These are phyloP conservation scores for Falcaria lacertinaria DNA, from an alignment of 2,888 invertebrate species.

Conservation along the genomic window DNA sequence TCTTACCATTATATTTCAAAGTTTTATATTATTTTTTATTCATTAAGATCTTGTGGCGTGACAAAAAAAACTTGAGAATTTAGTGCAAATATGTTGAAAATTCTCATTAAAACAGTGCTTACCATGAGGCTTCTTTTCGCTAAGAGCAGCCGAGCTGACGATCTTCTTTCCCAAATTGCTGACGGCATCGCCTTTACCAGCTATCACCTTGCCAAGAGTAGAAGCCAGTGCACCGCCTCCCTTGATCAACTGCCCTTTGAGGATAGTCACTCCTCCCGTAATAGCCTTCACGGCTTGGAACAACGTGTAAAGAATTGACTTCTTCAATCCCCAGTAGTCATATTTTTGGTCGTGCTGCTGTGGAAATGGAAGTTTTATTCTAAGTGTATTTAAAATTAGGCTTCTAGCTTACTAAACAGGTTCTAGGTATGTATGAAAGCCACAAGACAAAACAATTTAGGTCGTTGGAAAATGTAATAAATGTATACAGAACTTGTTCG, in stretches of 20 bases:
- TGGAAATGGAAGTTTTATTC: neutral
- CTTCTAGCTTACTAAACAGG: too few relatives aligned
- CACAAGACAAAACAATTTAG: too few relatives aligned
- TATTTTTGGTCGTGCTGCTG: slow-evolving; percentile 65
- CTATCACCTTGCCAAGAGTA: slow-evolving; percentile 80
- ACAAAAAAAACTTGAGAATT: too few relatives aligned
- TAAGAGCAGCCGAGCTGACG: slow-evolving; percentile 85
- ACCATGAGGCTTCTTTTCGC: slow-evolving; percentile 69
- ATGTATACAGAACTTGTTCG: too few relatives aligned
- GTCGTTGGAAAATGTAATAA: too few relatives aligned
- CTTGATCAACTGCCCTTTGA: slow-evolving; percentile 93
- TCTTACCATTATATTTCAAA: too few relatives aligned
- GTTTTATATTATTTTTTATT: too few relatives aligned
- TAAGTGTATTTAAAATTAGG: too few relatives aligned
- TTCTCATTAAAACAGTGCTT: slow-evolving; percentile 20
- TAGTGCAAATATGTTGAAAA: neutral
- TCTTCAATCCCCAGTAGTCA: slow-evolving; percentile 88
- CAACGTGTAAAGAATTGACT: slow-evolving; percentile 88
- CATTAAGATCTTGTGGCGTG: too few relatives aligned
- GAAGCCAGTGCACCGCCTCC: slow-evolving; percentile 84
- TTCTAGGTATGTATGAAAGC: neutral
- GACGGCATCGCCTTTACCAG: slow-evolving; percentile 88
- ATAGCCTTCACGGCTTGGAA: slow-evolving; percentile 94
- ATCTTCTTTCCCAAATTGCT: slow-evolving; percentile 89
- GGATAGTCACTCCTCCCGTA: slow-evolving; percentile 90